Evolutionary conservation across 92 coral and sea anemone species (phyloP).

Genomic region (Parazoanthus darwini): DNA sequence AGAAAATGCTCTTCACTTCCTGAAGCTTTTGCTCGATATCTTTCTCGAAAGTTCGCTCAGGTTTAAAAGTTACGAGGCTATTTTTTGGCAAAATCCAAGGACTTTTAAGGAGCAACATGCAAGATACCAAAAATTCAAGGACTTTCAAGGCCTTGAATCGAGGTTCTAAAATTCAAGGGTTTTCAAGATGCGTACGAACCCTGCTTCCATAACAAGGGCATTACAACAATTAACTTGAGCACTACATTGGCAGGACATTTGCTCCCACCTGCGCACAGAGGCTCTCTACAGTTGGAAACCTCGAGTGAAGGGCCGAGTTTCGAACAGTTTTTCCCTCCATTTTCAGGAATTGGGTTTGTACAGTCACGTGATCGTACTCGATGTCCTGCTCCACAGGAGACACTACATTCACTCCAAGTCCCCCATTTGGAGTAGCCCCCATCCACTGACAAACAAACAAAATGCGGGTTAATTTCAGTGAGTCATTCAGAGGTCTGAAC

Average conservation of each 20-base stretch:
- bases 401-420: conserved; percentile 22
- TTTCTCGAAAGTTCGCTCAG: no score
- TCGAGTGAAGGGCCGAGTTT: conserved; percentile 7
- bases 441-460: conserved; percentile 3
- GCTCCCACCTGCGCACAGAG: not conserved
- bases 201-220: not conserved
- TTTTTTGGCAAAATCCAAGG: no score
- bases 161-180: no score
- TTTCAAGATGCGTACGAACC: no score
- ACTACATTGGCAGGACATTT: not conserved
- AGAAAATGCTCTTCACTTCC: no score
- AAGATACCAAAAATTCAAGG: no score
- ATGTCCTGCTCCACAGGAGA: not conserved
- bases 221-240: not conserved
- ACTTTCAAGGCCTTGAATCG: no score
- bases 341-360: conserved; percentile 21
- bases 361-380: conserved; percentile 25
- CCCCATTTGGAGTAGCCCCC: conserved; percentile 39
- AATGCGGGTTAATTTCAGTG: not conserved
- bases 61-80: no score
- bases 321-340: conserved; percentile 36
- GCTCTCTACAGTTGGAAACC: not conserved
- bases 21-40: no score
- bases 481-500: not conserved
- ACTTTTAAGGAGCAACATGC: no score